phyloP scores from a whole-genome alignment of 2,113 vertebrate species.

The Hepsetus odoe region DNA sequence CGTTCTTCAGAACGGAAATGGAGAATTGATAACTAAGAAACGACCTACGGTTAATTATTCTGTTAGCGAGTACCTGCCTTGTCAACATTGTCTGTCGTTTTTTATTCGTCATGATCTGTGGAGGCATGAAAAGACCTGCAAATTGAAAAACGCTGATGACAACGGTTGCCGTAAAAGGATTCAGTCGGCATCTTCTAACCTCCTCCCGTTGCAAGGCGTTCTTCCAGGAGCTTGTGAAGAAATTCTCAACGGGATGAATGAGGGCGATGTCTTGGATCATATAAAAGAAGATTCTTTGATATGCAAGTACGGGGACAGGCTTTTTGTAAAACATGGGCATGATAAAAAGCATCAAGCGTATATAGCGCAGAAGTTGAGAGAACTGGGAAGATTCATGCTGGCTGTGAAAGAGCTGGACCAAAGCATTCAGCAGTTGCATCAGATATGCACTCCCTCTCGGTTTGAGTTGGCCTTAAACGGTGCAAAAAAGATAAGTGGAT shows the following conservation, averaged over 20 bases:
- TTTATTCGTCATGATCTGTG: slow-evolving; percentile 15
- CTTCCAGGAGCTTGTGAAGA: slow-evolving; percentile 18
- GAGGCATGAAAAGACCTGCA: slow-evolving; percentile 24
- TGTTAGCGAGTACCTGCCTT: slow-evolving; percentile 13
- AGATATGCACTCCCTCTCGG: slow-evolving; percentile 14
- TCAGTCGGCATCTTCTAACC: not conserved
- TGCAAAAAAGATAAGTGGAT: slow-evolving; percentile 15
- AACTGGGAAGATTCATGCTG: slow-evolving; percentile 23
- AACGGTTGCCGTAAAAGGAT: slow-evolving; percentile 20
- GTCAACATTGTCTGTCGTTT: slow-evolving; percentile 26
- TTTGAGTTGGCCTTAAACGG: slow-evolving; percentile 21
- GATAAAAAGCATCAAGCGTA: slow-evolving; percentile 9
- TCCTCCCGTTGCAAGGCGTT: not conserved
- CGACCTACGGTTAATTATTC: not conserved
- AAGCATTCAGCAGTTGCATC: slow-evolving; percentile 19
- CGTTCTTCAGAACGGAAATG: slow-evolving; percentile 22
- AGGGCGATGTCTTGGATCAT: slow-evolving; percentile 13
- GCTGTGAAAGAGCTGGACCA: slow-evolving; percentile 15
- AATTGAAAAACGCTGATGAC: not conserved
- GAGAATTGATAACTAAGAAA: slow-evolving; percentile 13
- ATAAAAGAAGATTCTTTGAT: slow-evolving; percentile 11
- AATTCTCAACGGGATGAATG: slow-evolving; percentile 3
- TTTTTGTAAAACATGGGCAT: slow-evolving; percentile 1
- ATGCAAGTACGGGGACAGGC: slow-evolving; percentile 27
- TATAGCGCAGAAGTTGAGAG: not conserved